Percentiles rank a stretch among this genome's conserved stretches.
phyloP scores from a whole-genome alignment of 2,113 vertebrate genomes.

The Xiphorhynchus elegans region DNA sequence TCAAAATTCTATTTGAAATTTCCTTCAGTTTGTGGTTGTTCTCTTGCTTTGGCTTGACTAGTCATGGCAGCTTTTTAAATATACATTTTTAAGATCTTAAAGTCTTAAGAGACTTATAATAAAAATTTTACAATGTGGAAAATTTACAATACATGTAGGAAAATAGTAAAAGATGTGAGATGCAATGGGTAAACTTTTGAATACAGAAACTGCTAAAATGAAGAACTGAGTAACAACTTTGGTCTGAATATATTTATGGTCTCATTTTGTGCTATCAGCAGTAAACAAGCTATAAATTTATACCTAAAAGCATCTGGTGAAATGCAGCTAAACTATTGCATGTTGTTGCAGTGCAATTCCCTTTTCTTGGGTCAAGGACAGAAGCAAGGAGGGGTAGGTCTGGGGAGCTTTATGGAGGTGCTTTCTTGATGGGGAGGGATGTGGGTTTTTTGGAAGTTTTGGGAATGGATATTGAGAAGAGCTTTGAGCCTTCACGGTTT shows the following conservation, averaged over 20 bases:
- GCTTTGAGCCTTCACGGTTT: neutral
- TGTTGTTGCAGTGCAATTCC: neutral
- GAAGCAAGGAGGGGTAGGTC: neutral
- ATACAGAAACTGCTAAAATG: neutral
- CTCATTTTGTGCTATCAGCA: neutral
- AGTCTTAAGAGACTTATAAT: neutral
- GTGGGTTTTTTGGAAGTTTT: neutral
- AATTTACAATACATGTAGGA: neutral
- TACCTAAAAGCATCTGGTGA: neutral
- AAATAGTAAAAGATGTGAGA: neutral
- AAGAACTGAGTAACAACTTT: neutral
- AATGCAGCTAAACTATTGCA: neutral
- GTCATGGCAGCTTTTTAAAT: neutral
- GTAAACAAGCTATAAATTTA: neutral
- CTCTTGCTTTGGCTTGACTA: neutral
- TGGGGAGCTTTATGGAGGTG: neutral
- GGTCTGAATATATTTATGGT: neutral
- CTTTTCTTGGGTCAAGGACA: neutral
- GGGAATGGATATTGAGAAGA: neutral
- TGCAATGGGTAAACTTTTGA: neutral
- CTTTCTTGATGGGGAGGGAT: neutral
- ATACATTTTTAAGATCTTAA: neutral
- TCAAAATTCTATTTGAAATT: neutral
- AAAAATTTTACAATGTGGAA: neutral
- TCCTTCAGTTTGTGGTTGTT: neutral